phyloP scores from a whole-genome alignment of 1,140 invertebrate species.

The Drosophila lacertosa region DNA sequence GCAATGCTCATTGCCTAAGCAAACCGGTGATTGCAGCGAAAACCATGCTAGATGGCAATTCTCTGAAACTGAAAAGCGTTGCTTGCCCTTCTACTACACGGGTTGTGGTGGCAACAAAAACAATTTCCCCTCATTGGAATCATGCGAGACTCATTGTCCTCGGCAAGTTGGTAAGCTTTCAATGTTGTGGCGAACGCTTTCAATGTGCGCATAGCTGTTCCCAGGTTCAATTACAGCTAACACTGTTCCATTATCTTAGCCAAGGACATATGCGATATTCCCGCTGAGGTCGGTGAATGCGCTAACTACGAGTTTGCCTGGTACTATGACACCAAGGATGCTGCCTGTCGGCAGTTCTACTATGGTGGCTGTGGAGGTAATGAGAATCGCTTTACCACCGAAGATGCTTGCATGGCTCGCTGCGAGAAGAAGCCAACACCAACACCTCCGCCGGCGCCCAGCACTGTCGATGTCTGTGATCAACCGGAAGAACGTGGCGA shows the following conservation, averaged over 20 bases:
- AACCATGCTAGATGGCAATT: constrained; percentile 93
- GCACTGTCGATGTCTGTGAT: constrained; percentile 49
- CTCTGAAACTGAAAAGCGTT: constrained; percentile 92
- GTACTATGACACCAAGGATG: constrained; percentile 92
- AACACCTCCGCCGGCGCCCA: constrained; percentile 54
- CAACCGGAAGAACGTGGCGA: constrained; percentile 42
- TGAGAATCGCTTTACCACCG: constrained; percentile 90
- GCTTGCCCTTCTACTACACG: constrained; percentile 97
- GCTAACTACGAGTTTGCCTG: constrained; percentile 90
- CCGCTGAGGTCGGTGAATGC: constrained; percentile 91
- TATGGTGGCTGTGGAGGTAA: constrained; percentile 94
- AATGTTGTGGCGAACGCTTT: constrained; percentile 70
- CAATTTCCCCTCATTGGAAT: constrained; percentile 90
- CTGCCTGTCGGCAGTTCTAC: constrained; percentile 90
- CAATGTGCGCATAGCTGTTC: constrained; percentile 49
- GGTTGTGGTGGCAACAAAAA: constrained; percentile 96
- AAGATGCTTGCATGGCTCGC: constrained; percentile 87
- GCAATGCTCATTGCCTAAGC: constrained; percentile 91
- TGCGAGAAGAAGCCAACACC: constrained; percentile 85
- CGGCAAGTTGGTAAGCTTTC: constrained; percentile 89
- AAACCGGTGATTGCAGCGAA: constrained; percentile 92
- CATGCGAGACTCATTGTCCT: constrained; percentile 93
- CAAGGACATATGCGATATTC: constrained; percentile 89
- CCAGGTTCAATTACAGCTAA: constrained; percentile 15
- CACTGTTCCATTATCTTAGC: constrained; percentile 49